Conservation (phyloP, 2,888 invertebrate genomes). For the Hirtodrosophila alboralis region DNA sequence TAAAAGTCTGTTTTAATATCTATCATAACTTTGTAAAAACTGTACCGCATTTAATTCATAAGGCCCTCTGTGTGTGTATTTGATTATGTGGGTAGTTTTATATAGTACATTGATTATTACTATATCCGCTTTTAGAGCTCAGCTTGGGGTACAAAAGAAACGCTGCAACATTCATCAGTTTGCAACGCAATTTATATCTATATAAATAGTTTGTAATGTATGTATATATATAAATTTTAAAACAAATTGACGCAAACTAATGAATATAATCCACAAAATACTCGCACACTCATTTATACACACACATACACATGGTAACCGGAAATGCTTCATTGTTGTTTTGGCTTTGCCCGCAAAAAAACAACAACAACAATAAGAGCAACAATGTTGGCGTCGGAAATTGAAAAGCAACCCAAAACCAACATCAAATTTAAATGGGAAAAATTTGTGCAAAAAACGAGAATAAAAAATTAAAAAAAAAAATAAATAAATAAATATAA, state of each 20-base stretch:
- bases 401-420: conserved; percentile 77
- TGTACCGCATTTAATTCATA: background rate
- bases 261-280: conserved; percentile 62
- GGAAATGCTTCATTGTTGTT: conserved; percentile 73
- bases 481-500: conserved; percentile 14
- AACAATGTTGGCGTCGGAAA: conserved; percentile 66
- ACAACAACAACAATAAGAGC: conserved; percentile 28
- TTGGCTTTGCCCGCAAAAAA: conserved; percentile 30
- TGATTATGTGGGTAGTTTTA: conserved; percentile 16
- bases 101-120: conserved; percentile 33
- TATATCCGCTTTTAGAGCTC: conserved; percentile 56
- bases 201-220: conserved; percentile 19
- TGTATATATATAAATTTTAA: conserved; percentile 49
- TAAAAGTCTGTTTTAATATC: background rate
- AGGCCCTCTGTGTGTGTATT: background rate
- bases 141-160: conserved; percentile 15
- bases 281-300: conserved; percentile 21
- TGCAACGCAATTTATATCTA: conserved; percentile 26
- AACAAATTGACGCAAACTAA: conserved; percentile 75
- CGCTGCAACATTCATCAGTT: conserved; percentile 31
- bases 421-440: conserved; percentile 66
- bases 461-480: conserved; percentile 19
- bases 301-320: conserved; percentile 35
- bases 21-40: background rate
- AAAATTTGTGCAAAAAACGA: conserved; percentile 51